Evolutionary conservation across 2,113 vertebrate species (phyloP).

Genomic region (Cyprinodon brontotheroides): DNA sequence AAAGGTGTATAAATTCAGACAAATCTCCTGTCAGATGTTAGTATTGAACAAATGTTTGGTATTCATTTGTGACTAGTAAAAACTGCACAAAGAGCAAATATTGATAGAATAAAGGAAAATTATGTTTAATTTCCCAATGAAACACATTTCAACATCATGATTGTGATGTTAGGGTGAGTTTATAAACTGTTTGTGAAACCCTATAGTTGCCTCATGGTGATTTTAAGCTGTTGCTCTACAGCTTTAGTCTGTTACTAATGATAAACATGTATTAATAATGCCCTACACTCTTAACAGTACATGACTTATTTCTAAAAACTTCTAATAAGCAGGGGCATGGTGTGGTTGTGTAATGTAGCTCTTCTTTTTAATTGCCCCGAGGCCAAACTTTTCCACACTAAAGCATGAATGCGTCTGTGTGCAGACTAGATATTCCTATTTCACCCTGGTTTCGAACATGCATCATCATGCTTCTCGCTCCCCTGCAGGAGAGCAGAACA

Average conservation of each 20-base stretch:
- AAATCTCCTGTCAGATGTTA: background rate
- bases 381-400: slow-evolving; percentile 54
- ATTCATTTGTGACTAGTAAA: too few relatives aligned
- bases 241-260: background rate
- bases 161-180: background rate
- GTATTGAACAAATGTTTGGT: background rate
- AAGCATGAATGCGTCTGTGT: slow-evolving; percentile 22
- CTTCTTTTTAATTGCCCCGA: slow-evolving; percentile 37
- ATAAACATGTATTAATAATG: background rate
- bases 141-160: background rate
- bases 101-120: background rate
- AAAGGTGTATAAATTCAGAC: background rate
- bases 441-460: slow-evolving; percentile 6
- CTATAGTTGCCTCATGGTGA: background rate
- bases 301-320: background rate
- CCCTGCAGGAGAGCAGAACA: slow-evolving; percentile 12
- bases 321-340: slow-evolving; percentile 2
- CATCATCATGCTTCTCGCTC: slow-evolving; percentile 32
- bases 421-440: slow-evolving; percentile 7
- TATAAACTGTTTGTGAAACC: background rate
- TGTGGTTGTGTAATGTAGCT: slow-evolving; percentile 51
- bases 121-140: too few relatives aligned
- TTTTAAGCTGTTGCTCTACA: background rate
- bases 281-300: background rate
- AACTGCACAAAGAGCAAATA: background rate